Evolutionary conservation across 2,797 vertebrate species (phyloP), one percentile per base, ranked within the genome.

Genomic region (Chelmon rostratus): DNA sequence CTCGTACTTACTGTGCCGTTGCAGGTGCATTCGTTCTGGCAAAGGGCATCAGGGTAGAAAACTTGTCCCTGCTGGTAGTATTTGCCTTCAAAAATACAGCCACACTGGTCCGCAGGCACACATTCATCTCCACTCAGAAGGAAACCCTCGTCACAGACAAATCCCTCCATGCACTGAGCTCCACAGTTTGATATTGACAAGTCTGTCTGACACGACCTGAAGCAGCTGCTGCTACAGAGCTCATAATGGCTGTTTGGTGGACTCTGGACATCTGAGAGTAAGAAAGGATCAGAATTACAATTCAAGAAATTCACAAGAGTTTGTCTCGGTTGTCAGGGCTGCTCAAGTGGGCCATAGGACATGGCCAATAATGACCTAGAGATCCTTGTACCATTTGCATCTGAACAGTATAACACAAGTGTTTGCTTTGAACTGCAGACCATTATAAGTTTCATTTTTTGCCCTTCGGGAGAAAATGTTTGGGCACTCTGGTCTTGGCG

Each of bases 211-310:
- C 96, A 97, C 0, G 95, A 91, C 6, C 84, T 56, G 0, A 92
- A 93, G 73, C 96, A 96, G 11, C 89, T 78, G 0, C 19, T 92
- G 18, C 88, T 83, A 0, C 96, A 97, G 2, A 79, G n/a, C 37
- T 95, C 86, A 0, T 97, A 97, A 69, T 92, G 85, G 85, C 96
- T 96, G 82, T 96, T 92, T 15, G 87, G 77, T 0, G 93, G 96
- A 70, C 95, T 96, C 49, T 82, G 63, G n/a, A 94, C 69, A 0
- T 93, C 96, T 97, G 23, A 59, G 42, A 61, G 70, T 25, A 40
- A 82, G 47, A 4, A 2, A 66, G 10, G 37, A 47, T 19, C 11
- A 62, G 5, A 61, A 35, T 49, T 9, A 47, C 25, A 6, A 11
- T 52, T 72, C 8, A n/a, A 67, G 33, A 70, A 49, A 61, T 4